phyloP scores from a whole-genome alignment of 2,888 invertebrate species.

The Formica aserva region DNA sequence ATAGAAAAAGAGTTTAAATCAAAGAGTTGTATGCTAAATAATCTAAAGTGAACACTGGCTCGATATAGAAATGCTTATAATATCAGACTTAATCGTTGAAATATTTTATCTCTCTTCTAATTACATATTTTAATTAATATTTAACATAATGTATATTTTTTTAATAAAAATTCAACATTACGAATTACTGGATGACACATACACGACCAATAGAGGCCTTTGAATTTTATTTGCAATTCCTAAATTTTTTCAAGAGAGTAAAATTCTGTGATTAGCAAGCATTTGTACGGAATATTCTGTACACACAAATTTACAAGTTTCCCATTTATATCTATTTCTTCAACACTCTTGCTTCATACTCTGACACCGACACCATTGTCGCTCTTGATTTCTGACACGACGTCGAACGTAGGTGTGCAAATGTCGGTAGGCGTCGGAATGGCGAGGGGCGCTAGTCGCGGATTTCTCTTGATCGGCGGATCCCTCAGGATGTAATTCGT shows the following conservation, averaged over 20 bases:
- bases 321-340: not conserved
- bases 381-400: conserved; percentile 79
- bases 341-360: conserved; percentile 71
- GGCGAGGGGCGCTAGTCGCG: conserved; percentile 79
- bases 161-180: not conserved
- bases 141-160: not conserved
- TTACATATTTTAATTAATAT: not conserved
- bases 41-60: not conserved
- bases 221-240: not conserved
- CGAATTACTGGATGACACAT: not conserved
- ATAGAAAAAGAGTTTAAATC: not conserved
- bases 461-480: conserved; percentile 62
- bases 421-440: conserved; percentile 82
- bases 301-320: not conserved
- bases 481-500: conserved; percentile 74
- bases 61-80: not conserved
- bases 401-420: conserved; percentile 81
- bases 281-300: not conserved
- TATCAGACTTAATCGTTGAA: not conserved
- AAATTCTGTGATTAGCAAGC: not conserved
- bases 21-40: conserved; percentile 6
- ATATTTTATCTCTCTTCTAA: not conserved
- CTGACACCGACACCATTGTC: conserved; percentile 79
- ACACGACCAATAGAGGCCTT: conserved; percentile 5
- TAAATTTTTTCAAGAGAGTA: not conserved